Evolutionary conservation across 2,888 invertebrate species (phyloP).

Genomic region (Andricus curvator): DNA sequence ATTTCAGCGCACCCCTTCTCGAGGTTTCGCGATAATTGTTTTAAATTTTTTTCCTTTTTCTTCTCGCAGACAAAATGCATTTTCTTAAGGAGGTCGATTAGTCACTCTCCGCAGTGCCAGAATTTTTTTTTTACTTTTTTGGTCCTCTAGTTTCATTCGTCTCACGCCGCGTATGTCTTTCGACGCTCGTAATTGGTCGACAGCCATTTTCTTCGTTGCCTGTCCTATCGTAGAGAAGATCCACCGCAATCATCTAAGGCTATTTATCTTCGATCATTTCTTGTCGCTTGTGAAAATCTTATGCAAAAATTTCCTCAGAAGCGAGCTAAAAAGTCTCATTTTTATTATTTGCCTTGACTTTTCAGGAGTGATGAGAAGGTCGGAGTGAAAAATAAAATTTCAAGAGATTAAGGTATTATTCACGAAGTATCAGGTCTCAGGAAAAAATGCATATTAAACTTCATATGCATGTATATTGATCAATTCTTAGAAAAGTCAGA

Average conservation of each 20-base stretch:
- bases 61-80: constrained; percentile 11
- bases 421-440: too few species aligned
- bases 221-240: constrained; percentile 26
- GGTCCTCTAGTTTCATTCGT: constrained; percentile 46
- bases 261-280: constrained; percentile 13
- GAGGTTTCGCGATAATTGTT: constrained; percentile 63
- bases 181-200: constrained; percentile 38
- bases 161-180: constrained; percentile 48
- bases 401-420: too few species aligned
- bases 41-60: constrained; percentile 57
- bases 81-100: constrained; percentile 61
- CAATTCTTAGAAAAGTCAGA: too few species aligned
- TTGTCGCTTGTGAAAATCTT: not conserved
- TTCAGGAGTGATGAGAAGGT: too few species aligned
- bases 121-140: constrained; percentile 48
- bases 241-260: not conserved
- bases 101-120: constrained; percentile 51
- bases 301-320: not conserved
- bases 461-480: too few species aligned
- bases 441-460: too few species aligned
- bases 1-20: constrained; percentile 57
- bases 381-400: too few species aligned
- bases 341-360: too few species aligned
- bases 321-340: not conserved
- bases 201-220: constrained; percentile 14